phyloP scores from a whole-genome alignment of 2,113 vertebrate genomes.

The Cynocephalus volans region DNA sequence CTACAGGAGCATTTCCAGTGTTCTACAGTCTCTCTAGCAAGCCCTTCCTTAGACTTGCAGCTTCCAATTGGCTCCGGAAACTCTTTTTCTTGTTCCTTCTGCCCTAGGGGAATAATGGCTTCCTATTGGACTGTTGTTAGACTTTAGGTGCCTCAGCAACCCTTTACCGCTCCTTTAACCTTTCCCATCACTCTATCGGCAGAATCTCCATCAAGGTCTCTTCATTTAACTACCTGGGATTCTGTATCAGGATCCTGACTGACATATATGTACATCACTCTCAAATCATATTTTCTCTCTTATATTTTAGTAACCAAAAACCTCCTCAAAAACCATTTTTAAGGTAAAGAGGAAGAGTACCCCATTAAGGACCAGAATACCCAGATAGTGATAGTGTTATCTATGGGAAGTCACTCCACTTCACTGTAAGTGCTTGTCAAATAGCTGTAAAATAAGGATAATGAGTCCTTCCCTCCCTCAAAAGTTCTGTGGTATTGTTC shows the following conservation, averaged over 20 bases:
- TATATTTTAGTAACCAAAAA: not conserved
- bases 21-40: not conserved
- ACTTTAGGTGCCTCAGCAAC: not conserved
- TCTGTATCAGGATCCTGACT: not conserved
- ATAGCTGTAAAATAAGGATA: not conserved
- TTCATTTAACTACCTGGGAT: not conserved
- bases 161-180: not conserved
- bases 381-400: not conserved
- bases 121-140: not conserved
- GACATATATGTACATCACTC: not conserved
- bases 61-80: not conserved
- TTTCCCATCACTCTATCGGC: not conserved
- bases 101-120: not conserved
- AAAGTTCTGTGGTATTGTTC: not conserved
- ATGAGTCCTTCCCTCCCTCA: slow-evolving; percentile 8
- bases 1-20: not conserved
- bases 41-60: not conserved
- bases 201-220: not conserved
- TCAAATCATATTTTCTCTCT: slow-evolving; percentile 41
- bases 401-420: not conserved
- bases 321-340: not conserved
- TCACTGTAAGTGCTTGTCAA: not conserved
- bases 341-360: not conserved
- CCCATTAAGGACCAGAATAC: not conserved
- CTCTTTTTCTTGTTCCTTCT: not conserved